These are phyloP conservation scores for Odontothrips loti DNA, from an alignment of 2,888 invertebrate species.

Conservation along the genomic window DNA sequence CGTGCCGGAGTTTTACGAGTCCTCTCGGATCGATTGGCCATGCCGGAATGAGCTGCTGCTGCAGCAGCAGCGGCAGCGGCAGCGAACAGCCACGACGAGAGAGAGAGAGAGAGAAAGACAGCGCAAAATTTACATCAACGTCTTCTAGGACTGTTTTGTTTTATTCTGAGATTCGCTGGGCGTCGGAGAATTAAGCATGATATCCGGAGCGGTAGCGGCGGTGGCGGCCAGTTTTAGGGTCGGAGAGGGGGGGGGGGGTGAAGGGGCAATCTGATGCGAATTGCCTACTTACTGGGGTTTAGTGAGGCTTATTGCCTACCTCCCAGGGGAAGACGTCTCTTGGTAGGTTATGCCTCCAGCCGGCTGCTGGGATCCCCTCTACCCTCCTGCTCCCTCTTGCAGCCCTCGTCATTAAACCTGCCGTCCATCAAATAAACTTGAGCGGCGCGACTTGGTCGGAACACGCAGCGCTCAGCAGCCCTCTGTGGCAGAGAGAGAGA, in stretches of 20 bases:
- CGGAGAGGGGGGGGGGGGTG: too few species aligned
- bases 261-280: too few species aligned
- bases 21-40: not conserved
- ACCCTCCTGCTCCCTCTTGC: not conserved
- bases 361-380: not conserved
- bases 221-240: too few species aligned
- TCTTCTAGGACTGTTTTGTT: too few species aligned
- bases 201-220: too few species aligned
- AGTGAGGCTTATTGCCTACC: too few species aligned
- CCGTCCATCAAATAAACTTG: slow-evolving; percentile 19
- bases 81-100: not conserved
- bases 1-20: not conserved
- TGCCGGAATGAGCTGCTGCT: not conserved
- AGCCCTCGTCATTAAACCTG: slow-evolving; percentile 11
- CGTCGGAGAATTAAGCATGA: too few species aligned
- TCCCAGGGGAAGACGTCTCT: too few species aligned
- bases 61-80: not conserved
- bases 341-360: not conserved
- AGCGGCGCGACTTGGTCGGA: not conserved
- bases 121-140: not conserved
- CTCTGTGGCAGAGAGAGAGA: not conserved
- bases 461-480: not conserved
- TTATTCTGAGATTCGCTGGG: too few species aligned
- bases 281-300: too few species aligned
- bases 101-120: not conserved